Conservation (phyloP, 1,140 invertebrate genomes). For the Dolichoris vasculosae region DNA sequence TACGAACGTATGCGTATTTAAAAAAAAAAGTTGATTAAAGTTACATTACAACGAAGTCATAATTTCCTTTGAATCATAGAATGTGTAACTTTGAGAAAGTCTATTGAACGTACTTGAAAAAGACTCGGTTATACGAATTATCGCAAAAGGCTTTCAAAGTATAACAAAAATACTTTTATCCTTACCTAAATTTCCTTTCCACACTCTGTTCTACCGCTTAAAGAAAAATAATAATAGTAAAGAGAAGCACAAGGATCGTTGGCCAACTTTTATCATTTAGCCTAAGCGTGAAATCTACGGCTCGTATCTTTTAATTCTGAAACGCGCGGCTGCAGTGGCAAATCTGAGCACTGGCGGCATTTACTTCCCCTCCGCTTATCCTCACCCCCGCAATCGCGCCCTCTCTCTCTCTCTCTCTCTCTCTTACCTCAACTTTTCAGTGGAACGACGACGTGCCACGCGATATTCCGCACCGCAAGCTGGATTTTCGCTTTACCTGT, state of each 20-base stretch:
- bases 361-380: not conserved
- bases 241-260: not conserved
- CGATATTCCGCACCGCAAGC: slow-evolving; percentile 42
- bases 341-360: not conserved
- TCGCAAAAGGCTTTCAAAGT: slow-evolving; percentile 12
- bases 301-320: slow-evolving; percentile 59
- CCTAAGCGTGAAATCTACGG: slow-evolving; percentile 53
- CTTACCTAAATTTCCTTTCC: not conserved
- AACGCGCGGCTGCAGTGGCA: not conserved
- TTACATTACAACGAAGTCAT: too few relatives aligned
- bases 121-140: not conserved
- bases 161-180: not conserved
- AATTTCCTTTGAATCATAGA: too few relatives aligned
- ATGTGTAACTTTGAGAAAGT: not conserved
- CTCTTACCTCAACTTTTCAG: slow-evolving; percentile 37
- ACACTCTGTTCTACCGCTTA: too few relatives aligned
- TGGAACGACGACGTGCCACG: not conserved
- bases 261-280: slow-evolving; percentile 61
- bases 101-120: not conserved
- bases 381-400: too few relatives aligned
- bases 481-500: slow-evolving; percentile 48
- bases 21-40: too few relatives aligned
- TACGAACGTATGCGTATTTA: too few relatives aligned
- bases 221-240: slow-evolving; percentile 19
- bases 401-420: not conserved